Conservation (phyloP, 92 coral and sea anemone genomes). For the Anthopleura xanthogrammica region DNA sequence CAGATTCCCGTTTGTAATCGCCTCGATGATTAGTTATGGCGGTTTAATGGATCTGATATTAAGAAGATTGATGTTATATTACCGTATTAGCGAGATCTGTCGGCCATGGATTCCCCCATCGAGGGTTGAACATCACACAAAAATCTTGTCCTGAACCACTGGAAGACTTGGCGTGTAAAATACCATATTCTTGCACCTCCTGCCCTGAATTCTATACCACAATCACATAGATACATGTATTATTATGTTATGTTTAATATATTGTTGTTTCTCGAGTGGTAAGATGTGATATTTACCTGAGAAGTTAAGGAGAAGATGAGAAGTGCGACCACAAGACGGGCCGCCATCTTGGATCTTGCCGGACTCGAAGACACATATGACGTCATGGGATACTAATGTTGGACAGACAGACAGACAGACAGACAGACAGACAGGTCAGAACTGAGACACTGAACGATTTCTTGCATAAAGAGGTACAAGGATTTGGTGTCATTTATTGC, state of each 20-base stretch:
- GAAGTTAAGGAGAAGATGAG: background rate
- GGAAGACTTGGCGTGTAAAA: constrained; percentile 34
- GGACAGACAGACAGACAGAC: background rate
- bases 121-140: constrained; percentile 72
- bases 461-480: no score
- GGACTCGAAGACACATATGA: background rate
- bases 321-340: background rate
- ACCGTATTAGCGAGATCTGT: constrained; percentile 75
- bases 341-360: constrained; percentile 6
- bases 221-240: background rate
- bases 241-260: background rate
- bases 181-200: constrained; percentile 27
- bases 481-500: no score
- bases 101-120: constrained; percentile 63
- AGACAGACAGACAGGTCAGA: no score
- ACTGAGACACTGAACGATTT: no score
- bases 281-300: background rate
- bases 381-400: background rate
- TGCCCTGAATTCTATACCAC: background rate
- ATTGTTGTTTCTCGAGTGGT: background rate
- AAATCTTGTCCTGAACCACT: constrained; percentile 49
- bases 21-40: no score
- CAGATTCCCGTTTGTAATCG: no score
- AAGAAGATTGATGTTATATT: constrained; percentile 4
- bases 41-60: background rate